These are phyloP conservation scores for Platycnemis pennipes DNA, from an alignment of 2,888 invertebrate genomes.

Conservation along the genomic window DNA sequence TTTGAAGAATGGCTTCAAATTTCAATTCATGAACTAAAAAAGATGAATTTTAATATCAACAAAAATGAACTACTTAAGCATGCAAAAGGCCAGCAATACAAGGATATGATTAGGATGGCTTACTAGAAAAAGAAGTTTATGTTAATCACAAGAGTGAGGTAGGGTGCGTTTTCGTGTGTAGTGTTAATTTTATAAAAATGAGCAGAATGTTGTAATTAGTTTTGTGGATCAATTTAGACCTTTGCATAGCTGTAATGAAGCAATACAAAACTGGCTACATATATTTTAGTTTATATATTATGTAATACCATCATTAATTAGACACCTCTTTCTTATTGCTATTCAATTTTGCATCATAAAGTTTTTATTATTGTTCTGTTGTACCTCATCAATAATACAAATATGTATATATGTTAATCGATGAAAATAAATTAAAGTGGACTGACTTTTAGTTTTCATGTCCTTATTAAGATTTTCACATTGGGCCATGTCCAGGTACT, in stretches of 20 bases:
- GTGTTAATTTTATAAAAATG: slow-evolving; percentile 44
- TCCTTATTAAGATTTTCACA: not conserved
- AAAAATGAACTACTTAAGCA: slow-evolving; percentile 13
- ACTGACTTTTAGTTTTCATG: slow-evolving; percentile 42
- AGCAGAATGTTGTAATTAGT: slow-evolving; percentile 42
- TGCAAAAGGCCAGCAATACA: slow-evolving; percentile 52
- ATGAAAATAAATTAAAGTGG: slow-evolving; percentile 59
- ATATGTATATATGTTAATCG: slow-evolving; percentile 54
- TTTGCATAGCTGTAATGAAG: slow-evolving; percentile 34
- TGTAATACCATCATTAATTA: slow-evolving; percentile 33
- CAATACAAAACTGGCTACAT: slow-evolving; percentile 41
- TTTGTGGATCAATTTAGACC: slow-evolving; percentile 52
- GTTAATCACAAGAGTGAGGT: slow-evolving; percentile 17
- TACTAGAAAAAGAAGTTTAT: slow-evolving; percentile 53
- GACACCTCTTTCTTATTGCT: slow-evolving; percentile 18
- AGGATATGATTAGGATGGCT: slow-evolving; percentile 49
- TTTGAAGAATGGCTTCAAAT: slow-evolving; percentile 37
- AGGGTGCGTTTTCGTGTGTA: slow-evolving; percentile 55
- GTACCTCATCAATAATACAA: slow-evolving; percentile 40
- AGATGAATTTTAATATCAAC: not conserved
- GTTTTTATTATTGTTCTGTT: slow-evolving; percentile 55
- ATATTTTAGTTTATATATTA: slow-evolving; percentile 54
- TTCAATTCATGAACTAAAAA: slow-evolving; percentile 19
- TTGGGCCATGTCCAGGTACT: slow-evolving; percentile 39
- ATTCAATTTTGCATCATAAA: slow-evolving; percentile 23